Evolutionary conservation across 2,888 invertebrate species (phyloP).

Genomic region (Abrostola triplasia): DNA sequence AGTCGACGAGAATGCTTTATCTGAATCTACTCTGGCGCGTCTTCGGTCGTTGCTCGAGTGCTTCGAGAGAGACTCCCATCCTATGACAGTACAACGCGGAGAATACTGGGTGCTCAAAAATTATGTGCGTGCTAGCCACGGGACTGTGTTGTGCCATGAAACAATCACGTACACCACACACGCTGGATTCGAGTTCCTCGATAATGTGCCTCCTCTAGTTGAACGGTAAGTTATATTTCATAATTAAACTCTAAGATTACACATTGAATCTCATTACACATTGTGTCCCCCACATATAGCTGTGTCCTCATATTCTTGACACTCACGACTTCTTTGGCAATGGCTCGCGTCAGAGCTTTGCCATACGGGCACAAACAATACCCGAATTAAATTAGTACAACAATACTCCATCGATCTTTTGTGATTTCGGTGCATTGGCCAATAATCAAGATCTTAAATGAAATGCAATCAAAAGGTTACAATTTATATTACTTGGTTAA

Average conservation of each 20-base stretch:
- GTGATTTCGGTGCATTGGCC: conserved; percentile 35
- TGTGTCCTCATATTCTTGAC: conserved; percentile 61
- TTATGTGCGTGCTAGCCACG: conserved; percentile 93
- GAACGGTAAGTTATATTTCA: conserved; percentile 87
- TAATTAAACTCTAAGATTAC: conserved; percentile 15
- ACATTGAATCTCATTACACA: conserved; percentile 33
- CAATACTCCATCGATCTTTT: conserved; percentile 38
- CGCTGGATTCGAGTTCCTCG: conserved; percentile 96
- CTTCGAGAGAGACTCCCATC: conserved; percentile 89
- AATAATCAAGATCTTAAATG: conserved; percentile 17
- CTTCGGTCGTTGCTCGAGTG: conserved; percentile 88
- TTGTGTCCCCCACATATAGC: conserved; percentile 59
- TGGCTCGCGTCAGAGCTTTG: conserved; percentile 44
- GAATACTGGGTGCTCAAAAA: conserved; percentile 97
- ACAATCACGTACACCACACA: conserved; percentile 97
- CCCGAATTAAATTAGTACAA: conserved; percentile 47
- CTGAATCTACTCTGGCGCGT: conserved; percentile 73
- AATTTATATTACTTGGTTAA: conserved; percentile 4
- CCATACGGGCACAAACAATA: conserved; percentile 52
- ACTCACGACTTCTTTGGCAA: conserved; percentile 70
- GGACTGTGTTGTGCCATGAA: conserved; percentile 92
- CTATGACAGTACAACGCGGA: conserved; percentile 91
- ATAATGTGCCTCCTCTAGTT: conserved; percentile 95
- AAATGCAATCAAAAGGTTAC: conserved; percentile 14
- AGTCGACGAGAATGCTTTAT: conserved; percentile 77